Percentiles rank a stretch among this genome's conserved stretches.
phyloP scores from a whole-genome alignment of 2,113 vertebrate genomes.

The Lonchura striata region DNA sequence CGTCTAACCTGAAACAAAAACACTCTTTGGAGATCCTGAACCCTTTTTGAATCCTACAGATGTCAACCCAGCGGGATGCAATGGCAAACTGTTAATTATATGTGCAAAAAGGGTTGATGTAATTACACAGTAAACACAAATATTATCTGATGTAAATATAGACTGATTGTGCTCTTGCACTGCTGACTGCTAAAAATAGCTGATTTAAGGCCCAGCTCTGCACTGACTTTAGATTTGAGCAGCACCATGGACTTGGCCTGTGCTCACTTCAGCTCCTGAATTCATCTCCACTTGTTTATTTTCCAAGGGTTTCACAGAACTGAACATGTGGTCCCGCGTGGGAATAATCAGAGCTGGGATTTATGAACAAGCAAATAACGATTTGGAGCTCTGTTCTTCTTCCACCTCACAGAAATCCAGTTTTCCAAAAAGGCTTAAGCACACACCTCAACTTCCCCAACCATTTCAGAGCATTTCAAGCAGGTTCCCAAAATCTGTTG shows the following conservation, averaged over 20 bases:
- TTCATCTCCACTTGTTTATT: not conserved
- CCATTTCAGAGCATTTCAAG: not conserved
- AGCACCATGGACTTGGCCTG: not conserved
- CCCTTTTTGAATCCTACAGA: slow-evolving; percentile 49
- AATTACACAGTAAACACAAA: slow-evolving; percentile 54
- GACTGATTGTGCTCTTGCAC: slow-evolving; percentile 23
- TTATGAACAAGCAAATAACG: not conserved
- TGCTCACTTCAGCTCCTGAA: not conserved
- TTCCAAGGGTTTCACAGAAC: not conserved
- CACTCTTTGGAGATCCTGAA: slow-evolving; percentile 49
- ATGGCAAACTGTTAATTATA: slow-evolving; percentile 65
- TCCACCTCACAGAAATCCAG: not conserved
- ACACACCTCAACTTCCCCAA: not conserved
- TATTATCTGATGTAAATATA: slow-evolving; percentile 61
- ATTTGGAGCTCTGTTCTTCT: not conserved
- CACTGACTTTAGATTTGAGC: not conserved
- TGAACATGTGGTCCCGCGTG: not conserved
- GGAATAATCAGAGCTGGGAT: not conserved
- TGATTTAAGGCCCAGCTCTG: not conserved
- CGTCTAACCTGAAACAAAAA: slow-evolving; percentile 59
- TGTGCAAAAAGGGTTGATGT: slow-evolving; percentile 28
- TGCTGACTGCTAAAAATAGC: slow-evolving; percentile 34
- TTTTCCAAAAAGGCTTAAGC: not conserved
- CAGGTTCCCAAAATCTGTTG: not conserved
- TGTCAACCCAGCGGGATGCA: slow-evolving; percentile 42